Base-by-base conservation (phyloP, 1,140 invertebrate species). In the Rhagoletis pomonella region DNA sequence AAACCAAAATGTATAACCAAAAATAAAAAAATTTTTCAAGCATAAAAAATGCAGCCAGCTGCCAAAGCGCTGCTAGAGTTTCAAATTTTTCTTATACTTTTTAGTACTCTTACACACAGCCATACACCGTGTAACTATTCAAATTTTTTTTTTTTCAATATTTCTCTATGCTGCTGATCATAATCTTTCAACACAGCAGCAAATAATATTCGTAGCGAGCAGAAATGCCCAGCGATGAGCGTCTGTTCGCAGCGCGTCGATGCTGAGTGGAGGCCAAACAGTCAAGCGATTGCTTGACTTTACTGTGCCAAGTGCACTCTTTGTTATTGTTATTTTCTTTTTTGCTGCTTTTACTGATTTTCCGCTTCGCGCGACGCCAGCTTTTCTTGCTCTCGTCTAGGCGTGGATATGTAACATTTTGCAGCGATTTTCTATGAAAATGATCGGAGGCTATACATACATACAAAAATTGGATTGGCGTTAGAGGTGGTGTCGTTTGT, bases 161-260 rank as follows among this genome's bases (percentile, higher is more conserved):
- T 73, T 44, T 1, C 67, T 73, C 4, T 7, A 73, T 47, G 39
- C 67, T 14, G 67, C 67, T 73, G 67, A 73, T 73, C 14, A 73
- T 47, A 73, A 73, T 73, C 67, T 73, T 73, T 73, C 67, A 73
- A 73, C 67, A 73, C 67, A 47, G 42, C 67, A 44, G 67, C 39
- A 73, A 73, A 44, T 73, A 73, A 73, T 29, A 29, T 29, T 29
- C 29, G 29, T 29, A 29, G 29, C 50, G 50, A 6, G 39, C 39
- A 42, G 67, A 73, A 73, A 47, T 44, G 42, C 1, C 64, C 4
- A 10, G 19, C 65, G 65, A 62, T 62, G 60, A 17, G 60, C 1
- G 60, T 4, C 60, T 12, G 1, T 4, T 12, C 4, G 60, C 39
- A 4, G 42, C 42, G 50, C 50, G 10, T 55, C 7, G 29, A 29